Conservation (phyloP, 2,113 vertebrate genomes). For the Gambusia holbrooki region DNA sequence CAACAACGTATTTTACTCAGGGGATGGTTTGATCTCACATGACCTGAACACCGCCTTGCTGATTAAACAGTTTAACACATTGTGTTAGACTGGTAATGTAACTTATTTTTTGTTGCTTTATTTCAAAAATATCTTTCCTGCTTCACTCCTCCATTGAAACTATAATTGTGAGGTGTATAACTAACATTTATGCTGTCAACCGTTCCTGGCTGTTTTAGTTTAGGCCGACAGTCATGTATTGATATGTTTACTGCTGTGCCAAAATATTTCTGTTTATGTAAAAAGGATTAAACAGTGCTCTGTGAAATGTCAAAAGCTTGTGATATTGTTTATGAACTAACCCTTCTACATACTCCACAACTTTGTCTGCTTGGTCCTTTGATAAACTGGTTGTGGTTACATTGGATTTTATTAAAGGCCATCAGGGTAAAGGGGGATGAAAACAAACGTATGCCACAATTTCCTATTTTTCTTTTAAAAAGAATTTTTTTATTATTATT, state of each 20-base stretch:
- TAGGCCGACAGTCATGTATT: too few species aligned
- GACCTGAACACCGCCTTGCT: not conserved
- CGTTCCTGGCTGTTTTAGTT: too few species aligned
- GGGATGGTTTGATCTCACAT: not conserved
- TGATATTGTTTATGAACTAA: not conserved
- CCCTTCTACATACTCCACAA: too few species aligned
- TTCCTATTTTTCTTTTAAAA: too few species aligned
- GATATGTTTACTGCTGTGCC: not conserved
- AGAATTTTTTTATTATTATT: too few species aligned
- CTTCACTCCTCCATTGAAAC: too few species aligned
- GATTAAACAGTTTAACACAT: not conserved
- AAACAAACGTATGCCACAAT: too few species aligned
- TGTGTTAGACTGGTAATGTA: not conserved
- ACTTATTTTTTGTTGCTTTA: not conserved
- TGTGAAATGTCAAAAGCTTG: not conserved
- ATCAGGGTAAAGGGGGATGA: not conserved
- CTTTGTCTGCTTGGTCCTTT: too few species aligned
- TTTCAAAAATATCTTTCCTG: not conserved
- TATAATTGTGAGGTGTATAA: too few species aligned
- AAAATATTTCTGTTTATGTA: not conserved
- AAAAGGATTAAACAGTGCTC: not conserved
- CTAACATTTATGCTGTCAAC: too few species aligned
- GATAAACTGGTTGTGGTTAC: not conserved
- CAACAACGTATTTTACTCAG: not conserved
- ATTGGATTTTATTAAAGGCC: not conserved